phyloP scores from a whole-genome alignment of 2,888 invertebrate genomes.

The Eilema sororculum region DNA sequence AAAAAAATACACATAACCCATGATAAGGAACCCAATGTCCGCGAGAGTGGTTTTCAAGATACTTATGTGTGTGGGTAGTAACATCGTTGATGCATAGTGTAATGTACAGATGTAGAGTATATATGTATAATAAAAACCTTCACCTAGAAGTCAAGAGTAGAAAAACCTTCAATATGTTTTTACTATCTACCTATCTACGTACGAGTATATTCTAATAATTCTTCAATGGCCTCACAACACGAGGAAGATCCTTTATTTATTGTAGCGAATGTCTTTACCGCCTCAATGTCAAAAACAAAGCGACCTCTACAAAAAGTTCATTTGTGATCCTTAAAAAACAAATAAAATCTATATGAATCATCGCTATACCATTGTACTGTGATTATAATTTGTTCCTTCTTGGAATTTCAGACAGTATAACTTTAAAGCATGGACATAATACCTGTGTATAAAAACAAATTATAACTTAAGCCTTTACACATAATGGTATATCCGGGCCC shows the following conservation, averaged over 20 bases:
- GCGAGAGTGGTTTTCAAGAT: too few relatives aligned
- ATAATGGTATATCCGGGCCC: too few relatives aligned
- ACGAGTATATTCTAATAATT: background rate
- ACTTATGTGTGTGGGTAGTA: too few relatives aligned
- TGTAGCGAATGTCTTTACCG: conserved; percentile 4
- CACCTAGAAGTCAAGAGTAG: conserved; percentile 5
- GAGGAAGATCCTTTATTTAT: conserved; percentile 14
- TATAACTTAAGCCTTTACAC: too few relatives aligned
- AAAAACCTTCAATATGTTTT: background rate
- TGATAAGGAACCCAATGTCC: too few relatives aligned
- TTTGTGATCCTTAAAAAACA: conserved; percentile 6
- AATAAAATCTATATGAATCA: conserved; percentile 11
- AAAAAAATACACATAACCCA: too few relatives aligned
- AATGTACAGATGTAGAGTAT: background rate
- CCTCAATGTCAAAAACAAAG: conserved; percentile 13
- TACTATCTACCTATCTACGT: background rate
- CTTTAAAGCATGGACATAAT: background rate
- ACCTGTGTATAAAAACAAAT: too few relatives aligned
- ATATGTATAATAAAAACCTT: background rate
- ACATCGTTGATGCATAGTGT: too few relatives aligned
- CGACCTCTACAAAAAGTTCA: conserved; percentile 3
- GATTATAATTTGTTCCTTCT: conserved; percentile 8
- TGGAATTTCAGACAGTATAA: background rate
- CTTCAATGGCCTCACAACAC: conserved; percentile 4
- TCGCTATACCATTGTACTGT: background rate